Base-by-base conservation (phyloP, 2,888 invertebrate species). In the Papilio demoleus region DNA sequence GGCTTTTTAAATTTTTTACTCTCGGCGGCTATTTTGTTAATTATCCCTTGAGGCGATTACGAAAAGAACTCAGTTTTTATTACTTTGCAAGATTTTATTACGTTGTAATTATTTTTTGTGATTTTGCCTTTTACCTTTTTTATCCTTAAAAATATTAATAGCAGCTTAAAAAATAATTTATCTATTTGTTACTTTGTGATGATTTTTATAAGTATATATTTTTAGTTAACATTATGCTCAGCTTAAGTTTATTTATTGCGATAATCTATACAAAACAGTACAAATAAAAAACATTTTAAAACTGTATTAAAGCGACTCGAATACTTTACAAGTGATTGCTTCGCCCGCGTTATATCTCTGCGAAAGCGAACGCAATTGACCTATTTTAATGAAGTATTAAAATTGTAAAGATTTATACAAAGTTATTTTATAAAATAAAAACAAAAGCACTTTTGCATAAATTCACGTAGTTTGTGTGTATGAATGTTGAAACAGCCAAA, bases 291-390 rank as follows among this genome's bases (percentile, higher is more conserved):
- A 40, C 34, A 36, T 40, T 24, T n/a, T 24, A 42, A 42, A 42
- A 61, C n/a, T 27, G 8, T 6, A 42, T 19, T 9, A 12, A 61
- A 61, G 24, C 61, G 34, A 14, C 1, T 24, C 42, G 17, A 61
- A n/a, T 17, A 5, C 42, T n/a, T 24, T 24, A 27, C 59, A 66
- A 66, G 36, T 60, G 6, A 66, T 59, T 38, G 59, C 59, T 47
- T 34, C 59, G 58, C 45, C 40, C 22, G 42, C 42, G 22, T 45
- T 17, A 34, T 47, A 47, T 45, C 40, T 14, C 38, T 59, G 36
- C n/a, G 53, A 17, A 65, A 47, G 66, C 36, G 47, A 66, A 59
- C 47, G 45, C 66, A 47, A 66, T 66, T 59, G 59, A 66, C 66
- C 66, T 38, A 66, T 59, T 66, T 66, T 56, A 59, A n/a, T 47